phyloP scores from a whole-genome alignment of 2,113 vertebrate species.

The Gyps fulvus region DNA sequence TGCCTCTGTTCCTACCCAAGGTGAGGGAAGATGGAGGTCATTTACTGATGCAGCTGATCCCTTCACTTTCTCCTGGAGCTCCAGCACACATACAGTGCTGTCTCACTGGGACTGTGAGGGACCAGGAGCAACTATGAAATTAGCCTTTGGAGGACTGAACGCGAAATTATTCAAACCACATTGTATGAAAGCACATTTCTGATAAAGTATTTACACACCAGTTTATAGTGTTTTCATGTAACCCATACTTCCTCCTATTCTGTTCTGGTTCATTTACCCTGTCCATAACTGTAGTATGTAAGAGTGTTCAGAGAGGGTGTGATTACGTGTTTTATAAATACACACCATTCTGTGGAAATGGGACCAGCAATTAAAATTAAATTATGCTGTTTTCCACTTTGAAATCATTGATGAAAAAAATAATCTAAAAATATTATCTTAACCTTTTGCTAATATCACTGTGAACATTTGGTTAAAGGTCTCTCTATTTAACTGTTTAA shows the following conservation, averaged over 20 bases:
- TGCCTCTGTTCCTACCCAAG: not conserved
- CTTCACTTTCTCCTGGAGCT: not conserved
- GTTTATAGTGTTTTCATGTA: not conserved
- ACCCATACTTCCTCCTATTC: slow-evolving; percentile 26
- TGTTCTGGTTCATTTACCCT: not conserved
- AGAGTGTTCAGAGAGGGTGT: not conserved
- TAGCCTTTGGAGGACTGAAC: not conserved
- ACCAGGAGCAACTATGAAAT: not conserved
- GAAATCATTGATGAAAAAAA: slow-evolving; percentile 36
- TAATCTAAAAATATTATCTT: slow-evolving; percentile 40
- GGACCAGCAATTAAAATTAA: not conserved
- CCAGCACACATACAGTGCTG: not conserved
- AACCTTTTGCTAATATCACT: slow-evolving; percentile 24
- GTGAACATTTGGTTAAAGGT: slow-evolving; percentile 28
- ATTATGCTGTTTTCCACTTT: slow-evolving; percentile 36
- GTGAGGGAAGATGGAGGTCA: not conserved
- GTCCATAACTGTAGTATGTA: not conserved
- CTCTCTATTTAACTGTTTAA: slow-evolving; percentile 32
- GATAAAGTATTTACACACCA: not conserved
- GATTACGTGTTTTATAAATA: slow-evolving; percentile 39
- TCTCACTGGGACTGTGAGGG: not conserved
- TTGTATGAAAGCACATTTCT: not conserved
- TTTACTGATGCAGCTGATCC: not conserved
- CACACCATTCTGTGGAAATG: not conserved
- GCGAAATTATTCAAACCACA: not conserved